Base-by-base conservation (phyloP, 2,113 vertebrate species). In the Polypterus senegalus region DNA sequence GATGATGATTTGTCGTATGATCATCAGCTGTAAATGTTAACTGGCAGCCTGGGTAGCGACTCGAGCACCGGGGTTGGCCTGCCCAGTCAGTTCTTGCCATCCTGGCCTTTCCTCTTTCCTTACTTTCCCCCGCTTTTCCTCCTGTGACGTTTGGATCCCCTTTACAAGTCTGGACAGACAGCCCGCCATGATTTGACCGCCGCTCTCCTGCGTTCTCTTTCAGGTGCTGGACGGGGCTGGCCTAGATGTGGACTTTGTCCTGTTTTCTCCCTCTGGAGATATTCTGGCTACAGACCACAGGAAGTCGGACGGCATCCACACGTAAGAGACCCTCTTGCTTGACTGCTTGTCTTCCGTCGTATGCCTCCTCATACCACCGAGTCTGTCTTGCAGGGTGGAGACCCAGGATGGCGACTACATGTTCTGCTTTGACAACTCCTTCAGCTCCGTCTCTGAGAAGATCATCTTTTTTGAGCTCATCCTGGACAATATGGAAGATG, bases 341-440 rank as follows among this genome's bases (percentile, higher is more conserved):
- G 3, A 53, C 9, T n/a, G 4, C n/a, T 51, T 65, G 5, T 70
- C 5, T 0, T 49, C 49, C 10, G 9, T n/a, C 62, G n/a, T 59
- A 5, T 47, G 4, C 8, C 47, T 46, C 57, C 27, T 27, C 27
- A 27, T 27, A 27, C 27, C 27, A 27, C 27, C 27, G 27, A 27
- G 27, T 27, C 56, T 60, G 61, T 49, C 7, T 59, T 55, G 51
- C 80, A 99, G 94, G 4, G 70, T 97, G 59, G 93, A 97, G 77
- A 91, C 92, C 1, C 88, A 92, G 71, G 90, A 91, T 7, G 96
- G 96, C 46, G 96, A 99, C 81, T 99, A 99, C 75, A 92, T 91
- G 91, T 95, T 99, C 79, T 99, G 96, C 77, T 99, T 98, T 69
- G 96, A 98, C 80, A 98, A 98, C 81, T 88, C 91, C 3, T 98